Conservation (phyloP, 1,140 invertebrate genomes). For the Maconellicoccus hirsutus region DNA sequence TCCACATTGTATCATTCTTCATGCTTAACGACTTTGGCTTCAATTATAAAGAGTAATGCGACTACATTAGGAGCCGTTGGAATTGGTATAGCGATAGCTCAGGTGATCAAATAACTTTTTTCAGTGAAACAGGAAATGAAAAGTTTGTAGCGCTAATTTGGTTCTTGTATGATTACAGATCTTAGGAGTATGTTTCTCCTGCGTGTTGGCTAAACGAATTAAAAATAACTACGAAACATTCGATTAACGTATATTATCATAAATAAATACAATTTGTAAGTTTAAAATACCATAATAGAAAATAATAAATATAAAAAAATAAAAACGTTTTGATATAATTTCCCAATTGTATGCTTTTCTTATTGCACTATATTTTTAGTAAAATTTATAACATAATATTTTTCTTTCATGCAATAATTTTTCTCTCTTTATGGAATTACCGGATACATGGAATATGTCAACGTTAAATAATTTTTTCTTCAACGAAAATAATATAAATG, state of each 20-base stretch:
- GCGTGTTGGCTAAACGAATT: conserved; percentile 37
- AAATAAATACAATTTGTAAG: background rate
- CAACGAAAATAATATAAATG: too few relatives aligned
- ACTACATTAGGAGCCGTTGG: conserved; percentile 25
- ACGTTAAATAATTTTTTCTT: too few relatives aligned
- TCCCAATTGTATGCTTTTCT: too few relatives aligned
- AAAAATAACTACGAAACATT: conserved; percentile 22
- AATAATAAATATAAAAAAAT: background rate
- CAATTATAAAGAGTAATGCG: conserved; percentile 26
- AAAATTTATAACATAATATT: too few relatives aligned
- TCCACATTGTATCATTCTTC: conserved; percentile 18
- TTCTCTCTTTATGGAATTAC: too few relatives aligned
- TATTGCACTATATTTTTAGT: too few relatives aligned
- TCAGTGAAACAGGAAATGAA: background rate
- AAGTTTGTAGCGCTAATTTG: background rate
- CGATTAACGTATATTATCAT: background rate
- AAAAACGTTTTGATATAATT: too few relatives aligned
- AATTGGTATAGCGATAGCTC: conserved; percentile 26
- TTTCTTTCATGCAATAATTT: too few relatives aligned
- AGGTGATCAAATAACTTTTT: conserved; percentile 23
- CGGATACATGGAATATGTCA: too few relatives aligned
- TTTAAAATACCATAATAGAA: background rate
- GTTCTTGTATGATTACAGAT: conserved; percentile 35
- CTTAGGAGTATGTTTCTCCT: conserved; percentile 43
- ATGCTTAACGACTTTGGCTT: conserved; percentile 24